Percentiles rank a stretch among this genome's conserved stretches.
Conservation (phyloP, 2,797 vertebrate species). For the Crocodylus rhombifer region DNA sequence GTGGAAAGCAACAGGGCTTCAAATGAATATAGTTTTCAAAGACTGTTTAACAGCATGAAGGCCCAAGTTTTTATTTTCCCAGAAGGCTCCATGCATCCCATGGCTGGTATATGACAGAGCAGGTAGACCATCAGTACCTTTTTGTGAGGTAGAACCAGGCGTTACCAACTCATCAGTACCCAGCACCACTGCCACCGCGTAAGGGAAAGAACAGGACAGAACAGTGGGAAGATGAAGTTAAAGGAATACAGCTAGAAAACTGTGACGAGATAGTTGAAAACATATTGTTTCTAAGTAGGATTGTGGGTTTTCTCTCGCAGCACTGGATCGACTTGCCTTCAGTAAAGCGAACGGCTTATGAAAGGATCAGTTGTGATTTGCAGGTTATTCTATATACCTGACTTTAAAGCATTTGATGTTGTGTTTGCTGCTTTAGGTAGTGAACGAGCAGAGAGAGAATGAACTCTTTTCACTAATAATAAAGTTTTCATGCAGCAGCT, state of each 20-base stretch:
- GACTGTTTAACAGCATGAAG: neutral
- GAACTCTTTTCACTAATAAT: slow-evolving; percentile 42
- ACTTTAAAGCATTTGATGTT: neutral
- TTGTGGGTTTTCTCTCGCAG: slow-evolving; percentile 5
- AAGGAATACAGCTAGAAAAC: neutral
- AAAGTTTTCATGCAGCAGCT: slow-evolving; percentile 17
- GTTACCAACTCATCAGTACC: neutral
- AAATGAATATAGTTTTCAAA: neutral
- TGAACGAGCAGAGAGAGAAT: slow-evolving; percentile 37
- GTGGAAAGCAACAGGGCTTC: neutral
- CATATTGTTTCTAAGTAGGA: neutral
- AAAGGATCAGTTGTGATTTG: slow-evolving; percentile 39
- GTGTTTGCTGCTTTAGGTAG: slow-evolving; percentile 58
- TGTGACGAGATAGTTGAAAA: neutral
- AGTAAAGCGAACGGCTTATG: neutral
- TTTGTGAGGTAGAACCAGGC: neutral
- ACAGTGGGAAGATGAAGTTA: neutral
- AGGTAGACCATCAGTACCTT: neutral
- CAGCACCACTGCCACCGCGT: neutral
- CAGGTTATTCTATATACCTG: fast-evolving
- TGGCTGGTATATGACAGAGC: neutral
- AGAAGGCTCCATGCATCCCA: neutral
- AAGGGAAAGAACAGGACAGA: neutral
- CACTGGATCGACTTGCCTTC: slow-evolving; percentile 12
- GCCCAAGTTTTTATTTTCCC: neutral